Evolutionary conservation across 2,888 invertebrate genomes (phyloP).

Genomic region (Drosophila limbata): DNA sequence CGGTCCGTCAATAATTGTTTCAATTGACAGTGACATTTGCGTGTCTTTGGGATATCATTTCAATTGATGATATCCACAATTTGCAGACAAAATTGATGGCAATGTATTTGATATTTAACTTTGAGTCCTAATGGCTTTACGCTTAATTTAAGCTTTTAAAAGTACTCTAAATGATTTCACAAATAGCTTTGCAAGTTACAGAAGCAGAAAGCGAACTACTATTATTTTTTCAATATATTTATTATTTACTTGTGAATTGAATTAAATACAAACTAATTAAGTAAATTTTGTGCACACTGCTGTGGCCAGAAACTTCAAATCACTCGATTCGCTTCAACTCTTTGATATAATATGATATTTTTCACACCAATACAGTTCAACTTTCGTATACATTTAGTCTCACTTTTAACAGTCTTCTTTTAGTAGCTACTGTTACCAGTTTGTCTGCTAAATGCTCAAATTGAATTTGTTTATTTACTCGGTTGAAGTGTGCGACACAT

Average conservation of each 20-base stretch:
- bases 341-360: slow-evolving; percentile 14
- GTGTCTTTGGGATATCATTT: slow-evolving; percentile 32
- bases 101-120: neutral
- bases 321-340: slow-evolving; percentile 13
- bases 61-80: slow-evolving; percentile 36
- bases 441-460: slow-evolving; percentile 42
- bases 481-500: slow-evolving; percentile 11
- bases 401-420: slow-evolving; percentile 14
- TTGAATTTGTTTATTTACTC: slow-evolving; percentile 23
- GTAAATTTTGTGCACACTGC: slow-evolving; percentile 45
- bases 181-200: slow-evolving; percentile 24
- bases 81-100: slow-evolving; percentile 9
- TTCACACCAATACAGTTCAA: slow-evolving; percentile 21
- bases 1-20: slow-evolving; percentile 43
- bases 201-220: slow-evolving; percentile 6
- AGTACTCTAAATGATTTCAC: slow-evolving; percentile 36
- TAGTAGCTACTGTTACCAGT: slow-evolving; percentile 18
- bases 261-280: slow-evolving; percentile 75
- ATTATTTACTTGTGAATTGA: slow-evolving; percentile 61
- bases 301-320: slow-evolving; percentile 13
- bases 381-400: slow-evolving; percentile 7
- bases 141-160: slow-evolving; percentile 35
- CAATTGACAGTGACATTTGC: slow-evolving; percentile 49
- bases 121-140: slow-evolving; percentile 20
- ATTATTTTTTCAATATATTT: slow-evolving; percentile 20